phyloP scores from a whole-genome alignment of 1,140 invertebrate species.

The Drosophila sulfurigaster region DNA sequence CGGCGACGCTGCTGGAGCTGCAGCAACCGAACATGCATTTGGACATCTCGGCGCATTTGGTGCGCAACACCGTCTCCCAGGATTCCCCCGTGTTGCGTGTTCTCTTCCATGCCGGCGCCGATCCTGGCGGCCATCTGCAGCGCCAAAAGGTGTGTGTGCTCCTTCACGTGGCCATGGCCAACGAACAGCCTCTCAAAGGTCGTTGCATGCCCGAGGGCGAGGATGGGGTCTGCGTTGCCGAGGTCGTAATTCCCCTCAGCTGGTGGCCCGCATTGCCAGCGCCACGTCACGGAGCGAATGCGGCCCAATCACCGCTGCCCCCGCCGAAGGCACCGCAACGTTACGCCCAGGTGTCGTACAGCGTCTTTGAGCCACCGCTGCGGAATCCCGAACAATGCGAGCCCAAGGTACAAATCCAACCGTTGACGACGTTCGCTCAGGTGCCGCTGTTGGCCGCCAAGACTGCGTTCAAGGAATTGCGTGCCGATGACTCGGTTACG shows the following conservation, averaged over 20 bases:
- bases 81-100: slow-evolving; percentile 95
- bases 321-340: slow-evolving; percentile 88
- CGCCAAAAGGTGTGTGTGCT: slow-evolving; percentile 89
- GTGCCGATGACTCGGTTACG: slow-evolving; percentile 91
- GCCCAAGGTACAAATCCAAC: slow-evolving; percentile 91
- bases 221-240: slow-evolving; percentile 95
- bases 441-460: slow-evolving; percentile 91
- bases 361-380: slow-evolving; percentile 91
- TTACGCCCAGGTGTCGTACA: slow-evolving; percentile 92
- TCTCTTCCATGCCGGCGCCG: slow-evolving; percentile 94
- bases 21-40: slow-evolving; percentile 91
- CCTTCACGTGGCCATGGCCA: slow-evolving; percentile 89
- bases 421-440: slow-evolving; percentile 84
- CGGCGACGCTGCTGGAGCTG: slow-evolving; percentile 86
- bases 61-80: slow-evolving; percentile 91
- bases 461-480: slow-evolving; percentile 92
- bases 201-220: slow-evolving; percentile 95
- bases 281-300: slow-evolving; percentile 81
- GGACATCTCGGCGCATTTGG: slow-evolving; percentile 96
- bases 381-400: slow-evolving; percentile 89
- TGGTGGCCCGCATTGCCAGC: slow-evolving; percentile 94
- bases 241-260: slow-evolving; percentile 90
- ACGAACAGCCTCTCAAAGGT: slow-evolving; percentile 88
- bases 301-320: slow-evolving; percentile 83
- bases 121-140: slow-evolving; percentile 87